phyloP scores from a whole-genome alignment of 2,888 invertebrate genomes.

The Cylindroiulus punctatus region DNA sequence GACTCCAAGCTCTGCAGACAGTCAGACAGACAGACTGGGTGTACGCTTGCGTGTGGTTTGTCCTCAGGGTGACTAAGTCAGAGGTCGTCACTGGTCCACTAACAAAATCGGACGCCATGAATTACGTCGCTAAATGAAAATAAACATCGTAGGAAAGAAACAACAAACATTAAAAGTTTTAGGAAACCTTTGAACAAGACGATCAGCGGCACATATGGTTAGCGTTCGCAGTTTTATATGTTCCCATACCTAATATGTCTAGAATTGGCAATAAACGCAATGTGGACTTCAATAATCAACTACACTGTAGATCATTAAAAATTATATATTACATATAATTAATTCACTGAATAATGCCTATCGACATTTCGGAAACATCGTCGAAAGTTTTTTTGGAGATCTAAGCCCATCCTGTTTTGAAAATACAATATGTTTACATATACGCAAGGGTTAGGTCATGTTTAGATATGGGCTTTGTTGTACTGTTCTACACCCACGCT shows the following conservation, averaged over 20 bases:
- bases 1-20: constrained; percentile 25
- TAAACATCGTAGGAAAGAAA: background rate
- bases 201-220: background rate
- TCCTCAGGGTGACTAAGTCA: constrained; percentile 39
- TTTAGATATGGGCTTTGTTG: background rate
- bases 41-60: constrained; percentile 20
- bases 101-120: constrained; percentile 24
- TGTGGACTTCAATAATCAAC: too few relatives aligned
- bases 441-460: constrained; percentile 22
- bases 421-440: background rate
- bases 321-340: too few relatives aligned
- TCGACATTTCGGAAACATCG: too few relatives aligned
- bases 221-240: too few relatives aligned
- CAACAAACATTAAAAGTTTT: background rate
- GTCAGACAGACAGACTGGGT: background rate
- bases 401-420: constrained; percentile 6
- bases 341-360: too few relatives aligned
- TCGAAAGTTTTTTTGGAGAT: too few relatives aligned
- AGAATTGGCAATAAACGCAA: too few relatives aligned
- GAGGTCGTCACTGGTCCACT: background rate
- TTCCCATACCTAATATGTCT: too few relatives aligned
- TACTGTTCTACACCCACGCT: constrained; percentile 4
- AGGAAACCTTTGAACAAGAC: background rate
- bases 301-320: too few relatives aligned
- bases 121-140: constrained; percentile 42